These are phyloP conservation scores for Psilopogon haemacephalus DNA, from an alignment of 2,113 vertebrate genomes.

Conservation along the genomic window DNA sequence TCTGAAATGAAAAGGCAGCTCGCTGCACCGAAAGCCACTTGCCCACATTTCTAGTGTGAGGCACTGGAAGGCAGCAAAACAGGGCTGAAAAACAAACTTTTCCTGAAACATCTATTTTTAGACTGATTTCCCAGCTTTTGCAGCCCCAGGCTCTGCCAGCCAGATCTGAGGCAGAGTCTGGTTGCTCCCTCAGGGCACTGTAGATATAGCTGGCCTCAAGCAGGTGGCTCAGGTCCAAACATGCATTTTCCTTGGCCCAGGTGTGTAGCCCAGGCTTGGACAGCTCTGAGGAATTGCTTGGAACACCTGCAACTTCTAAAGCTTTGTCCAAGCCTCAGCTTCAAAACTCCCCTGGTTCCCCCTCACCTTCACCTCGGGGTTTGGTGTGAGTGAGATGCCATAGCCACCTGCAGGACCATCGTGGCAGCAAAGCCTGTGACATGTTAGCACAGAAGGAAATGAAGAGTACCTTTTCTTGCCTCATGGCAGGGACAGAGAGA, in stretches of 20 bases:
- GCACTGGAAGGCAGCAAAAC: neutral
- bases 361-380: neutral
- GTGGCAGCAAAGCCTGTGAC: neutral
- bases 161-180: neutral
- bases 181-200: neutral
- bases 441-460: neutral
- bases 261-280: neutral
- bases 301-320: rapidly evolving
- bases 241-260: neutral
- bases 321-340: neutral
- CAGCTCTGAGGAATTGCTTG: neutral
- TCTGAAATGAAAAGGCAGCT: conserved; percentile 39
- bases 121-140: neutral
- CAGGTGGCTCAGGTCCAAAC: neutral
- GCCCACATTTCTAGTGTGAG: neutral
- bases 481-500: neutral
- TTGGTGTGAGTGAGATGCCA: neutral
- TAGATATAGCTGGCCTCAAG: neutral
- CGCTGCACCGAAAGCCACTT: conserved; percentile 19
- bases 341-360: neutral
- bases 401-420: neutral
- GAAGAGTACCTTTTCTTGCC: neutral
- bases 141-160: neutral
- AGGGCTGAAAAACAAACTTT: conserved; percentile 26
- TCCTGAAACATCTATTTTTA: conserved; percentile 39